Evolutionary conservation across 1,140 invertebrate genomes (phyloP).

Genomic region (Carposina sasakii): DNA sequence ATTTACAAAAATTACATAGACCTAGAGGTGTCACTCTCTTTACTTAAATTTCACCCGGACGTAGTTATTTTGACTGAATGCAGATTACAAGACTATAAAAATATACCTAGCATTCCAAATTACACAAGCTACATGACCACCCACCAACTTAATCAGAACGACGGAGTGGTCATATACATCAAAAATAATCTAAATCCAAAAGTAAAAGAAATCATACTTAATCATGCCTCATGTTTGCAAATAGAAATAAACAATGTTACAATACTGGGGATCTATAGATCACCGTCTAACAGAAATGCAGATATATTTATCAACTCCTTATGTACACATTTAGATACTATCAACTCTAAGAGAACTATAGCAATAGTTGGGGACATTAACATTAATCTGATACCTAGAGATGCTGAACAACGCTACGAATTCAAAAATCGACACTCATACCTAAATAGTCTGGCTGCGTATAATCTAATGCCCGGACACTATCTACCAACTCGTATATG

Average conservation of each 20-base stretch:
- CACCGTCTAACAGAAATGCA: slow-evolving; percentile 8
- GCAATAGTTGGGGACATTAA: slow-evolving; percentile 20
- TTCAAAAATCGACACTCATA: slow-evolving; percentile 15
- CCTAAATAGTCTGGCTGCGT: slow-evolving; percentile 12
- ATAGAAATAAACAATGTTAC: slow-evolving; percentile 1
- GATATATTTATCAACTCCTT: not conserved
- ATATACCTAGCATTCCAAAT: not conserved
- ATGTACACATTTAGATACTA: not conserved
- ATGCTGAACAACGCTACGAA: slow-evolving; percentile 8
- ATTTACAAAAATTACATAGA: slow-evolving; percentile 11
- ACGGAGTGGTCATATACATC: slow-evolving; percentile 10
- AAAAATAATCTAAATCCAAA: not conserved
- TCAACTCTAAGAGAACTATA: slow-evolving; percentile 10
- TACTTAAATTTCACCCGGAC: not conserved
- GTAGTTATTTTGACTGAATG: slow-evolving; percentile 14
- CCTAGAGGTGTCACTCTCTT: not conserved
- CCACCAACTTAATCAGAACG: slow-evolving; percentile 5
- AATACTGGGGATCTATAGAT: slow-evolving; percentile 15
- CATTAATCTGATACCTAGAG: slow-evolving; percentile 17
- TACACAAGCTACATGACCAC: not conserved
- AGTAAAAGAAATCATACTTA: not conserved
- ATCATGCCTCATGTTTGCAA: slow-evolving; percentile 1
- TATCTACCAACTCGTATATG: slow-evolving; percentile 6
- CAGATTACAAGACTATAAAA: not conserved
- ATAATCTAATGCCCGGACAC: slow-evolving; percentile 14